Conservation (phyloP, 2,888 invertebrate species). For the Fragum fragum region DNA sequence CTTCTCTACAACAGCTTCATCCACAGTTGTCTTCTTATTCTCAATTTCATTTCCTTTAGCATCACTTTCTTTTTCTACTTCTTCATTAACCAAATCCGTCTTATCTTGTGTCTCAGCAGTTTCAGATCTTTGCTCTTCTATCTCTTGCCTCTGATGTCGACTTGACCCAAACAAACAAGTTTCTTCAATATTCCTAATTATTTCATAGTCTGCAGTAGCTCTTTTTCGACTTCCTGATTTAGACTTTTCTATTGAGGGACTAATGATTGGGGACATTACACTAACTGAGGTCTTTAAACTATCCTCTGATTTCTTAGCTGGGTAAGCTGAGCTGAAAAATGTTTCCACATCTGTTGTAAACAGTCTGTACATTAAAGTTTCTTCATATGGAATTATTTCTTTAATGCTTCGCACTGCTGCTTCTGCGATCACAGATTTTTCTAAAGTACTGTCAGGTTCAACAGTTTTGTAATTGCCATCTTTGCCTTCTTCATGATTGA, state of each 20-base stretch:
- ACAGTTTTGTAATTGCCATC: neutral
- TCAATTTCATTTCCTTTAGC: neutral
- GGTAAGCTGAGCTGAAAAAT: conserved; percentile 38
- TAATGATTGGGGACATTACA: neutral
- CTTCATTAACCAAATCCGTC: neutral
- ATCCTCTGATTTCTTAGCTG: conserved; percentile 5
- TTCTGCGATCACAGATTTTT: neutral
- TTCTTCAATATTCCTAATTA: conserved; percentile 57
- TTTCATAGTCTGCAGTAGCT: conserved; percentile 60
- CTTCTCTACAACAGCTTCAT: neutral
- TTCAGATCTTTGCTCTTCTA: neutral
- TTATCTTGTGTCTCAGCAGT: neutral
- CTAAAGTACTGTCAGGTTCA: neutral
- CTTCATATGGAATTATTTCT: conserved; percentile 53
- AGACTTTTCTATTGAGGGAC: neutral
- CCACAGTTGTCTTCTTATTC: too few species aligned
- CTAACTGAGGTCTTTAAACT: neutral
- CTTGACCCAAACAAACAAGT: conserved; percentile 41
- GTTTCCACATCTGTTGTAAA: conserved; percentile 52
- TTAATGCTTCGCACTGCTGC: neutral
- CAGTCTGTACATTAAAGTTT: conserved; percentile 60
- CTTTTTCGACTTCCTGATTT: conserved; percentile 28
- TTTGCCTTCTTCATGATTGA: neutral
- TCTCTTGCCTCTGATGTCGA: conserved; percentile 7
- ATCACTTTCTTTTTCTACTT: neutral